Evolutionary conservation across 2,888 invertebrate genomes (phyloP), one percentile per base, ranked within the genome.

Genomic region (Nemapogon koenigi): DNA sequence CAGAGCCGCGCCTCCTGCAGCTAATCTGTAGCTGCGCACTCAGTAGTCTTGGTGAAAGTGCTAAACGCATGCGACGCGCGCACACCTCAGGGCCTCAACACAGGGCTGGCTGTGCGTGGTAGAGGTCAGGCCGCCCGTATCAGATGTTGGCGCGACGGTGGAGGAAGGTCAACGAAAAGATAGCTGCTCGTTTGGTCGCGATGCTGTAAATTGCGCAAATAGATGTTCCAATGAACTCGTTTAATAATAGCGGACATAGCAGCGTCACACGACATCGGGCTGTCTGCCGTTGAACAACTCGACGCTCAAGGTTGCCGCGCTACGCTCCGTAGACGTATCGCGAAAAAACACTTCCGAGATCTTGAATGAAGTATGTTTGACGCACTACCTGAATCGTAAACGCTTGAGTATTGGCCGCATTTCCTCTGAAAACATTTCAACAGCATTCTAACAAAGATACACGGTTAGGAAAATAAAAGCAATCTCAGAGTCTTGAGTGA

Each of bases 141-240:
- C 6, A 22, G 6, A 8, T 22, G 22, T 22, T 22, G 22, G 22
- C 22, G n/a, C n/a, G 28, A 14, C 28, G 28, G 4, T 14, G 28
- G 28, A 4, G 28, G 4, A n/a, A 14, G 6, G 28, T 22, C 28
- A 14, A n/a, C 28, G n/a, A n/a, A n/a, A n/a, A n/a, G n/a, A n/a
- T n/a, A n/a, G n/a, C n/a, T n/a, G n/a, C n/a, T n/a, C n/a, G n/a
- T 64, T 61, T 62, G 59, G 65, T 60, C 57, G 63, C 61, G 63
- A 66, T 66, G 65, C 58, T 70, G 65, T 63, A 64, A 70, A 76
- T 78, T 75, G 72, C 76, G 71, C 71, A 73, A 78, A 76, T 75
- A 75, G 76, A 76, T 70, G 73, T 73, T 76, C 76, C 76, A 76
- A 73, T 76, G 76, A 76, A 76, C 75, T 78, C 73, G 65, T 73